Percentiles rank a stretch among this genome's conserved stretches.
Evolutionary conservation across 2,113 vertebrate species (phyloP).

Genomic region (Cygnus atratus): DNA sequence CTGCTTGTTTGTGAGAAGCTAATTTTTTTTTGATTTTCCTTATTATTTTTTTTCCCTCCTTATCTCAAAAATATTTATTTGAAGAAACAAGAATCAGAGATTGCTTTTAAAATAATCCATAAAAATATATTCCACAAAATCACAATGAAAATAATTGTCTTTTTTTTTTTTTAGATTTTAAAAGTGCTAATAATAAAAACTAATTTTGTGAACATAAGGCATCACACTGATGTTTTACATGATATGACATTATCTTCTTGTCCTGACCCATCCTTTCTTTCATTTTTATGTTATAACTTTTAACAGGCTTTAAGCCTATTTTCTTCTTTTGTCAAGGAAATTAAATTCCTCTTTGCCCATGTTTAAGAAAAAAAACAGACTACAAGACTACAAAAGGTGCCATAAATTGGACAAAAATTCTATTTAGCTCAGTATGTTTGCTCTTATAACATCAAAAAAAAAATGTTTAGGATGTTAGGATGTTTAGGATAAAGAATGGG

Average conservation of each 20-base stretch:
- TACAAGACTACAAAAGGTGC: not conserved
- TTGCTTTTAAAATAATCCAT: not conserved
- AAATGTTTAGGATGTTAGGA: too few relatives aligned
- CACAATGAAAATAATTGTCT: not conserved
- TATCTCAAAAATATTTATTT: not conserved
- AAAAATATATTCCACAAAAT: not conserved
- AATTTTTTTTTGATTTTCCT: rapidly evolving
- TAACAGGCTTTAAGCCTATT: not conserved
- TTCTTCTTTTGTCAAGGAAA: not conserved
- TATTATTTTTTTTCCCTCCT: not conserved
- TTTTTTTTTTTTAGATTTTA: not conserved
- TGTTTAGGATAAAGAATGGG: not conserved
- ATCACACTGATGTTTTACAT: not conserved
- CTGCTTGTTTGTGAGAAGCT: not conserved
- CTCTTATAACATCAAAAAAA: not conserved
- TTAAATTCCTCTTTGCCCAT: not conserved
- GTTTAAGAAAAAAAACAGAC: not conserved
- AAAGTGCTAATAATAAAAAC: not conserved
- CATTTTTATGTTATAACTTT: rapidly evolving
- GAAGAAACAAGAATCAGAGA: not conserved
- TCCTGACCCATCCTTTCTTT: not conserved
- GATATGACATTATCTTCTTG: not conserved
- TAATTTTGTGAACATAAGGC: not conserved
- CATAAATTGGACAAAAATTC: not conserved
- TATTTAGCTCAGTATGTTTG: not conserved